Conservation (phyloP, 2,888 invertebrate genomes). For the Pammene aurita region DNA sequence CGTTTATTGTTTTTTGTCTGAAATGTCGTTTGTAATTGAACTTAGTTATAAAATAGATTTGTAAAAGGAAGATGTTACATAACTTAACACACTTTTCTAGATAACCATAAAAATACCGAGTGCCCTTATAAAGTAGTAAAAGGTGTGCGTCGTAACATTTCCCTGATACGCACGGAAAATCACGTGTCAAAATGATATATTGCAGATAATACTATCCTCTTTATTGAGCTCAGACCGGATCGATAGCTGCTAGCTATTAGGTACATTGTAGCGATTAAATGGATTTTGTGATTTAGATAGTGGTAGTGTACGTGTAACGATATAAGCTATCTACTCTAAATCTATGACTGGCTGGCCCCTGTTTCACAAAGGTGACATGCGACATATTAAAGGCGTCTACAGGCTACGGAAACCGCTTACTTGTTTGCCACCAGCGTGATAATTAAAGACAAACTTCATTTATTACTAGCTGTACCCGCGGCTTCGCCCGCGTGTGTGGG, state of each 20-base stretch:
- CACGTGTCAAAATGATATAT: constrained; percentile 40
- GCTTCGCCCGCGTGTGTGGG: too few relatives aligned
- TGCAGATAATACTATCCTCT: constrained; percentile 34
- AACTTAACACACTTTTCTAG: neutral
- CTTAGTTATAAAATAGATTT: too few relatives aligned
- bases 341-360: too few relatives aligned
- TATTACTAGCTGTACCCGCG: too few relatives aligned
- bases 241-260: constrained; percentile 20
- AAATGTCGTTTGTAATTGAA: too few relatives aligned
- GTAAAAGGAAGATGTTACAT: neutral
- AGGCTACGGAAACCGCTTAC: too few relatives aligned
- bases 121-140: neutral
- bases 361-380: too few relatives aligned
- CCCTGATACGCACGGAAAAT: constrained; percentile 30
- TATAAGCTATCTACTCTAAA: neutral
- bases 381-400: too few relatives aligned
- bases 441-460: too few relatives aligned
- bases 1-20: too few relatives aligned
- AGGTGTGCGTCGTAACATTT: constrained; percentile 28
- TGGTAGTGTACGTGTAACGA: neutral
- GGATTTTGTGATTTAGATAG: neutral
- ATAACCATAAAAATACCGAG: neutral
- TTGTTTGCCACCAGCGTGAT: too few relatives aligned
- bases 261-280: neutral
- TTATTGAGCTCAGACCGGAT: constrained; percentile 32